A percentile compares a stretch with the other conserved stretches of the same genome.
These are phyloP conservation scores for Epinotia ramella DNA, from an alignment of 2,888 invertebrate genomes.

Conservation along the genomic window DNA sequence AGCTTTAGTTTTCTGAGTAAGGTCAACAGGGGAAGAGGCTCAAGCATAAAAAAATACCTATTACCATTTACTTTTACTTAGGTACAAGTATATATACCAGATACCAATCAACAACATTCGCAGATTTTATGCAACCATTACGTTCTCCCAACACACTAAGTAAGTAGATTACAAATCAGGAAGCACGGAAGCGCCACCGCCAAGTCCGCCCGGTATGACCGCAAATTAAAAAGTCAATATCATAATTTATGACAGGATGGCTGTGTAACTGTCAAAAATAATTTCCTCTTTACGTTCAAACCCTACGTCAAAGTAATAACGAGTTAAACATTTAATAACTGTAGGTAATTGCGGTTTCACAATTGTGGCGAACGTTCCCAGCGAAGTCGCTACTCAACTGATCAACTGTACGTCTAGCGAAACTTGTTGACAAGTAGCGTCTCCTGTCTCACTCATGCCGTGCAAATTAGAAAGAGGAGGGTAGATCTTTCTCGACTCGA, in stretches of 20 bases:
- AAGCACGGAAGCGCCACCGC: background rate
- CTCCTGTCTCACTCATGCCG: no score
- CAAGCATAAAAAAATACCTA: background rate
- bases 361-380: conserved; percentile 25
- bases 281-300: background rate
- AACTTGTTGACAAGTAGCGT: no score
- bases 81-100: no score
- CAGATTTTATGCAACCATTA: background rate
- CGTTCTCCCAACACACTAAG: background rate
- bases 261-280: conserved; percentile 8
- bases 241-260: background rate
- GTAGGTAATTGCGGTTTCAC: conserved; percentile 33
- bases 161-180: background rate
- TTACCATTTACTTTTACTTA: background rate
- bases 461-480: no score
- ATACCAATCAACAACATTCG: background rate
- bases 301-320: conserved; percentile 7
- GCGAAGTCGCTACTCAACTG: no score
- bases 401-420: no score
- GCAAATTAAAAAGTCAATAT: conserved; percentile 6
- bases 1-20: background rate
- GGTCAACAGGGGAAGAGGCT: background rate
- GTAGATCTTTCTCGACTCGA: no score
- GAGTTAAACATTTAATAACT: conserved; percentile 26
- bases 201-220: background rate